Conservation (phyloP, 2,113 vertebrate genomes). For the Phaetusa simplex region DNA sequence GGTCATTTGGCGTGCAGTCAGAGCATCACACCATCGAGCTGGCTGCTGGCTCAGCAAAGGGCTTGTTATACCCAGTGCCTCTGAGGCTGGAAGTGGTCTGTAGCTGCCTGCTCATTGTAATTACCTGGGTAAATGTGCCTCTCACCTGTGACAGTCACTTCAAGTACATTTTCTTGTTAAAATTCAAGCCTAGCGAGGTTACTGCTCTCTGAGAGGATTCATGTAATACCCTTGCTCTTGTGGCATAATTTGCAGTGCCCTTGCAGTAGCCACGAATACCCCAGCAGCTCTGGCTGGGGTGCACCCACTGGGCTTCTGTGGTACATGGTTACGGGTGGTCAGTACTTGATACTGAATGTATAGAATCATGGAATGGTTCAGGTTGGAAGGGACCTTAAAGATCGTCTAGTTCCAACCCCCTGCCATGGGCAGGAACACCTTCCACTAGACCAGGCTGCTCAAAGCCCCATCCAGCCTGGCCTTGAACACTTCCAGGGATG, state of each 20-base stretch:
- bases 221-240: accelerated
- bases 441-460: not conserved
- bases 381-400: not conserved
- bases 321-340: not conserved
- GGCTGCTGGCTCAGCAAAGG: not conserved
- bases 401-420: not conserved
- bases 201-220: not conserved
- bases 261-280: accelerated
- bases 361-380: not conserved
- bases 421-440: too few relatives aligned
- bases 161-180: not conserved
- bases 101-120: not conserved
- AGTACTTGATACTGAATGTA: not conserved
- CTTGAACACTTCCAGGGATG: not conserved
- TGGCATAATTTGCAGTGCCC: not conserved
- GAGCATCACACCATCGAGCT: accelerated
- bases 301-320: not conserved
- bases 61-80: accelerated
- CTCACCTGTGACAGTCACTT: not conserved
- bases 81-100: too few relatives aligned
- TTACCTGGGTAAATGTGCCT: not conserved
- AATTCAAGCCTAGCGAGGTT: not conserved
- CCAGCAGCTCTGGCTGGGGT: not conserved
- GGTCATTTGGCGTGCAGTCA: accelerated
- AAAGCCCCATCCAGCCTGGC: not conserved